Percentiles rank a stretch among this genome's conserved stretches.
Conservation (phyloP, 2,888 invertebrate genomes). For the Pristionchus fissidentatus region DNA sequence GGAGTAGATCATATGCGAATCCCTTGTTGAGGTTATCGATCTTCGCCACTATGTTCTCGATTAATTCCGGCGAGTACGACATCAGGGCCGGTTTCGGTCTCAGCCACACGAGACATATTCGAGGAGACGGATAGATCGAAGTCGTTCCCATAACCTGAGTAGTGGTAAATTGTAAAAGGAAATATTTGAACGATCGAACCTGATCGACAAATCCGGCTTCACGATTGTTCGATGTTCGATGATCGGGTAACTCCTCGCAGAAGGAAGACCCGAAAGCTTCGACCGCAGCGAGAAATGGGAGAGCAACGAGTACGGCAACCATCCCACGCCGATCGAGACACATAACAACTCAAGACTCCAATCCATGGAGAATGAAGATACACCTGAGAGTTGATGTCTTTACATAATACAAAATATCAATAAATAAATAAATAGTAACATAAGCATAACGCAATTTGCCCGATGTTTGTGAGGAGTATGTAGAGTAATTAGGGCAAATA, state of each 20-base stretch:
- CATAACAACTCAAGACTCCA: too few species aligned
- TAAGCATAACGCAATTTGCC: too few species aligned
- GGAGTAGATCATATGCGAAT: conserved; percentile 69
- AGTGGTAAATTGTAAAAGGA: too few species aligned
- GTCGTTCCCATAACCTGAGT: conserved; percentile 70
- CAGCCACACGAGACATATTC: conserved; percentile 71
- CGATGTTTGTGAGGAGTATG: too few species aligned
- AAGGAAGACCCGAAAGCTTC: conserved; percentile 10
- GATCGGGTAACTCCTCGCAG: conserved; percentile 77
- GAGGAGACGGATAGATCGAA: conserved; percentile 65
- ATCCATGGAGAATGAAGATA: too few species aligned
- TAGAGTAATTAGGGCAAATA: too few species aligned
- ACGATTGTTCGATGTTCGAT: conserved; percentile 82
- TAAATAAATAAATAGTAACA: too few species aligned
- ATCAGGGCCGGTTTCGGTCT: conserved; percentile 68
- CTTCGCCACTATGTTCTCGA: conserved; percentile 65
- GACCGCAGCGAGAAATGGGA: conserved; percentile 19
- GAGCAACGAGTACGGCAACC: not conserved
- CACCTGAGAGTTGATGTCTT: too few species aligned
- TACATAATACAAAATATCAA: too few species aligned
- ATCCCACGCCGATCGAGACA: not conserved
- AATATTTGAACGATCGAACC: conserved; percentile 45
- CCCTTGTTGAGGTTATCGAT: conserved; percentile 73
- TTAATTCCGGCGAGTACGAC: conserved; percentile 68
- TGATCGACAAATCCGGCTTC: conserved; percentile 77